Conservation (phyloP, 2,113 vertebrate species). For the Ceyx cyanopectus region DNA sequence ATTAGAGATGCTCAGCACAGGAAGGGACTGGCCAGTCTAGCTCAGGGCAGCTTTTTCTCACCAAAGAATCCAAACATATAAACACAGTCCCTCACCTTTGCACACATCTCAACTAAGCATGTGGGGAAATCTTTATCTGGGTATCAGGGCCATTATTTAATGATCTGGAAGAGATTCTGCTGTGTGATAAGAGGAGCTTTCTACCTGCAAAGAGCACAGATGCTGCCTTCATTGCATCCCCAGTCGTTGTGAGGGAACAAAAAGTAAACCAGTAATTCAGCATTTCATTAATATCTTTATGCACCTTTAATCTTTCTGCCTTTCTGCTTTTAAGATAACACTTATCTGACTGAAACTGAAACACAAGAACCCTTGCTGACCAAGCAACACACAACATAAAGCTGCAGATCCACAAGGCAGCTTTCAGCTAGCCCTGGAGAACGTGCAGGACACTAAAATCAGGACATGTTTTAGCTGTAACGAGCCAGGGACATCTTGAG, state of each 20-base stretch:
- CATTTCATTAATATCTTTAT: neutral
- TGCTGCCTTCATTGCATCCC: neutral
- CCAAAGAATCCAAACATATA: neutral
- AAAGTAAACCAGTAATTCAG: neutral
- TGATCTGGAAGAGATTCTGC: neutral
- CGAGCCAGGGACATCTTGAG: neutral
- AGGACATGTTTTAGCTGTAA: neutral
- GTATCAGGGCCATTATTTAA: neutral
- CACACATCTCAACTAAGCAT: neutral
- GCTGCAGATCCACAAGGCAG: neutral
- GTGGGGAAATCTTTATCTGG: neutral
- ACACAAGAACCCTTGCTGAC: neutral
- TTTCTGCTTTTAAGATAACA: neutral
- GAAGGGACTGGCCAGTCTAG: neutral
- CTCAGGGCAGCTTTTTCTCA: neutral
- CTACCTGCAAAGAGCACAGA: neutral
- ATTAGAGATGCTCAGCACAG: neutral
- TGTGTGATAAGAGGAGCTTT: neutral
- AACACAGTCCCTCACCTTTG: neutral
- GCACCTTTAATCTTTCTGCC: neutral
- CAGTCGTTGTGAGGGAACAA: neutral
- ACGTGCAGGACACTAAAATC: neutral
- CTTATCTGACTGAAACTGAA: neutral
- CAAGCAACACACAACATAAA: neutral
- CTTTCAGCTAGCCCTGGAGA: neutral